Evolutionary conservation across 1,140 invertebrate species (phyloP), one percentile per base, ranked within the genome.

Genomic region (Venturia canescens): DNA sequence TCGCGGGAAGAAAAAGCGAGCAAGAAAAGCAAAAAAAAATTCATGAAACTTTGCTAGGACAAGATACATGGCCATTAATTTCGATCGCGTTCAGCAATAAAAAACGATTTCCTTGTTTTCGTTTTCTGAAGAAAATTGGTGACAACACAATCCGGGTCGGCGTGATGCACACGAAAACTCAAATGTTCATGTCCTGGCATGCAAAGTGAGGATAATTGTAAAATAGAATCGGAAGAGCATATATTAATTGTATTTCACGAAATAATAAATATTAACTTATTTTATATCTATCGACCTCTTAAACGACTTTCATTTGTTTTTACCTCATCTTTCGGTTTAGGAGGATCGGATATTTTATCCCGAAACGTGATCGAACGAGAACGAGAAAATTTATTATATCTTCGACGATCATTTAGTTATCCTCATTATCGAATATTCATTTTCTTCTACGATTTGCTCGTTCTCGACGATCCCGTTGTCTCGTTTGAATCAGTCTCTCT

Each of bases 241-340:
- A 82, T 84, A 72, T 80, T 82, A 84, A 80, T 60, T 84, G 81
- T 82, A 83, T 77, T 82, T 85, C 63, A 78, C 80, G 63, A 80
- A 82, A 84, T 81, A 83, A 85, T 85, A 84, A 84, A 85, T 84
- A 84, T 80, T 84, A 72, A 83, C 79, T 84, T 84, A 83, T 84
- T 84, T 82, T 81, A 80, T 84, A 84, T 77, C 34, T 75, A 79
- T 60, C 69, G 76, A 50, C 53, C 66, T 70, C 78, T 80, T 82
- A 78, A 78, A 69, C 66, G 67, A 80, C 78, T 76, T 82, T 67
- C 66, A 83, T 81, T 66, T 63, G 71, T 77, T 82, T 79, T 72
- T 50, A 31, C 18, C 31, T 6, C 27, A n/a, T 75, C 53, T 53
- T 48, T 31, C 50, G 27, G 60, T 29, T 21, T 66, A 9, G 21